Evolutionary conservation across 2,888 invertebrate species (phyloP).

Genomic region (Lycocerus yunnanus): DNA sequence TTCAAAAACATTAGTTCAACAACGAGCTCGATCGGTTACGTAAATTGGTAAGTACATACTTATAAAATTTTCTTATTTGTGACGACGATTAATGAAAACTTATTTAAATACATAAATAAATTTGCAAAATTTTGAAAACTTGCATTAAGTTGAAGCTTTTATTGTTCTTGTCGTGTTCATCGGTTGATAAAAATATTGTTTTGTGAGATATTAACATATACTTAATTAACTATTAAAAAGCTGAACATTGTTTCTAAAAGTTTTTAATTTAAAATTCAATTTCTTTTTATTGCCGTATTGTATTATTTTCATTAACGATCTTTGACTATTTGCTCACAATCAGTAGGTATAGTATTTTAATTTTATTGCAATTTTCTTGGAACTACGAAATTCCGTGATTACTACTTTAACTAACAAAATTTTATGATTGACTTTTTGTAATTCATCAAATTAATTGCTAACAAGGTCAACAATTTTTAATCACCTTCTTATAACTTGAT

Average conservation of each 20-base stretch:
- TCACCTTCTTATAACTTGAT: not conserved
- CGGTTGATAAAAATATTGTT: not conserved
- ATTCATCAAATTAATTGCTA: not conserved
- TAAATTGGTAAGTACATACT: conserved; percentile 50
- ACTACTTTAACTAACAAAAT: not conserved
- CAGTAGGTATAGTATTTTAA: not conserved
- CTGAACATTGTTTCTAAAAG: not conserved
- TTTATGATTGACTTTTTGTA: not conserved
- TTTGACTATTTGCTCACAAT: not conserved
- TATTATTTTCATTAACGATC: not conserved
- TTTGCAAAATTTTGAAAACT: not conserved
- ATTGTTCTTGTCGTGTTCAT: not conserved
- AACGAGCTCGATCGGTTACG: conserved; percentile 46
- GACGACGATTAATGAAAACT: not conserved
- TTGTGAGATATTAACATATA: not conserved
- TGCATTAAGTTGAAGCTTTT: not conserved
- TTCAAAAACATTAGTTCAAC: conserved; percentile 34
- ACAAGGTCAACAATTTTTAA: not conserved
- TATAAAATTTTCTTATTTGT: not conserved
- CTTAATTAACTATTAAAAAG: not conserved
- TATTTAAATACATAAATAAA: not conserved
- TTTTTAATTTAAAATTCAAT: not conserved
- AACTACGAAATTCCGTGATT: not conserved
- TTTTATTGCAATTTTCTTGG: not conserved
- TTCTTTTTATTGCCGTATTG: not conserved